A percentile compares a stretch with the other conserved stretches of the same genome.
Evolutionary conservation across 2,888 invertebrate species (phyloP).

Genomic region (Acrobasis suavella): DNA sequence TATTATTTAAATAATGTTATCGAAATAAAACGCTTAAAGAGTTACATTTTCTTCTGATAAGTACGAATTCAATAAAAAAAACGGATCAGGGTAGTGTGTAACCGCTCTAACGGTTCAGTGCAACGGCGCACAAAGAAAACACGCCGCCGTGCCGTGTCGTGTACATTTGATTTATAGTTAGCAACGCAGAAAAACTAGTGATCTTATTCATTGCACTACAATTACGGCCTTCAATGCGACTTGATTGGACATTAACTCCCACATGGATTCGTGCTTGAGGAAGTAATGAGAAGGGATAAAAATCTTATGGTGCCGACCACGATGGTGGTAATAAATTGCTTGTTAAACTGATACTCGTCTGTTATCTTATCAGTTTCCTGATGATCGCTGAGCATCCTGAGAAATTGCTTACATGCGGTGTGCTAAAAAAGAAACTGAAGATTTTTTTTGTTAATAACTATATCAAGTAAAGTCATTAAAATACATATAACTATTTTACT

Average conservation of each 20-base stretch:
- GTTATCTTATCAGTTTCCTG: too few species aligned
- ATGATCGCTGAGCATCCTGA: too few species aligned
- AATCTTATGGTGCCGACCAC: constrained; percentile 27
- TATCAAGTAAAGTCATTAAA: too few species aligned
- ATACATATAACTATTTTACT: too few species aligned
- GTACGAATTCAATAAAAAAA: background rate
- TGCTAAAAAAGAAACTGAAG: too few species aligned
- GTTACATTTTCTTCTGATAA: too few species aligned
- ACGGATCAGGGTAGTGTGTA: background rate
- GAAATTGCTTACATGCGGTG: too few species aligned
- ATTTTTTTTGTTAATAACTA: too few species aligned
- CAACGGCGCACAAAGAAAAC: constrained; percentile 7
- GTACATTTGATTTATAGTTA: constrained; percentile 17
- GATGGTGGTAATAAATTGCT: constrained; percentile 4
- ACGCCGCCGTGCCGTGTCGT: background rate
- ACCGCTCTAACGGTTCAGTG: background rate
- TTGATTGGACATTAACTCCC: constrained; percentile 43
- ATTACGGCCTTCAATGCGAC: constrained; percentile 45
- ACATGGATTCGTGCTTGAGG: constrained; percentile 39
- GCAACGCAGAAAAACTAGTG: constrained; percentile 26
- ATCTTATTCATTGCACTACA: constrained; percentile 48
- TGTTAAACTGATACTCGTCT: background rate
- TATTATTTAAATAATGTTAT: too few species aligned
- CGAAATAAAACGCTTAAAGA: too few species aligned
- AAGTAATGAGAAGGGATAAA: constrained; percentile 41